Base-by-base conservation (phyloP, 2,113 vertebrate genomes). In the Speoplatyrhinus poulsoni region DNA sequence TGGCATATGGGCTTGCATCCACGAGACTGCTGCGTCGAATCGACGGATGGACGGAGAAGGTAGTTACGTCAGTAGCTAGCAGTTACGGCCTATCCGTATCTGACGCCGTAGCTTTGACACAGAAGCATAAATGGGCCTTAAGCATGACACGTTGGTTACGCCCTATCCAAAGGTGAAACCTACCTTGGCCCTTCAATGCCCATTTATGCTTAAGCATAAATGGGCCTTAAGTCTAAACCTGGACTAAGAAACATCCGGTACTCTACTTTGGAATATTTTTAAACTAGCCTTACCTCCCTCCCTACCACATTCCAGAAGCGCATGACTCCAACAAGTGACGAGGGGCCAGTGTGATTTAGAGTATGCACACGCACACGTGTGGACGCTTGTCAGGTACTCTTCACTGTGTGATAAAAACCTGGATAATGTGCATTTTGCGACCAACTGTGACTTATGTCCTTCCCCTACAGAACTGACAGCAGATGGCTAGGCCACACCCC, bases 181-280 rank as follows among this genome's bases (percentile, higher is more conserved):
- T 26, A 26, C 2, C n/a, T n/a, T n/a, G n/a, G n/a, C n/a, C n/a
- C n/a, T n/a, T n/a, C n/a, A n/a, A n/a, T n/a, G n/a, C n/a, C n/a
- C n/a, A n/a, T n/a, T n/a, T n/a, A n/a, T n/a, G 26, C 26, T 26
- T 26, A 26, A 26, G 26, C 26, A 26, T 26, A 26, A 26, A 26
- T 26, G 26, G 2, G 26, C 26, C 26, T 26, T 26, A 26, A 26
- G 26, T 26, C 26, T 26, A 26, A 26, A 26, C 26, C 26, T 26
- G 26, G 64, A 58, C 52, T 26, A 72, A 83, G 72, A 84, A 79
- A 83, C 75, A 57, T 66, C 65, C 11, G 0, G 50, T 66, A 68
- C 62, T 75, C 77, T 64, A 55, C 80, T 75, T 64, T 4, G 2
- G 75, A 65, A 67, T 89, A 90, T 90, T 89, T 90, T 76, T 88